Conservation (phyloP, 1,140 invertebrate genomes). For the Teleopsis dalmanni region DNA sequence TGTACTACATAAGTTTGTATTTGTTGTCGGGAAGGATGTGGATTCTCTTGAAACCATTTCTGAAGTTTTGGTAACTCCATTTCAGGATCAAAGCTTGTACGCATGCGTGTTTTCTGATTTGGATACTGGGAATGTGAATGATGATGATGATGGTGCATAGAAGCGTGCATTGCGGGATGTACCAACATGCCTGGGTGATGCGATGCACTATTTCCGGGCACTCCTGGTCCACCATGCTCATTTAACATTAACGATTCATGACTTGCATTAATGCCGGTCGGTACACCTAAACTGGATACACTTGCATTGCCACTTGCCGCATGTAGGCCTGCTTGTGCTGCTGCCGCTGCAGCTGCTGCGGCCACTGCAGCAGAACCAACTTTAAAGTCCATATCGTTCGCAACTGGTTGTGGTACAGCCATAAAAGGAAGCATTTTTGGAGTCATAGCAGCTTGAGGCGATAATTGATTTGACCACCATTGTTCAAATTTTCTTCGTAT, state of each 20-base stretch:
- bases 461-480: constrained; percentile 61
- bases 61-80: constrained; percentile 89
- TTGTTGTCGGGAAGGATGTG: constrained; percentile 87
- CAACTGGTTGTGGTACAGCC: constrained; percentile 30
- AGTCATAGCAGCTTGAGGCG: constrained; percentile 47
- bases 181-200: constrained; percentile 40
- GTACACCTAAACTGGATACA: constrained; percentile 45
- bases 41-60: constrained; percentile 92
- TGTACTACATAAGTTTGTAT: constrained; percentile 93
- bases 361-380: constrained; percentile 41
- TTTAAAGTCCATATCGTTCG: constrained; percentile 44
- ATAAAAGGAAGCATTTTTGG: constrained; percentile 44
- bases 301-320: constrained; percentile 48
- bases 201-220: constrained; percentile 10
- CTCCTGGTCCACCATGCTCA: constrained; percentile 28
- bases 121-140: constrained; percentile 65
- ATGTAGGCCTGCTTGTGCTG: constrained; percentile 48
- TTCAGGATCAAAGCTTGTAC: constrained; percentile 91
- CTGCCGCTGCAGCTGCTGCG: constrained; percentile 30
- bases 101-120: constrained; percentile 82
- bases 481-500: constrained; percentile 68
- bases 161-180: constrained; percentile 62
- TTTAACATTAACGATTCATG: constrained; percentile 34
- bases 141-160: constrained; percentile 55
- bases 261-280: constrained; percentile 42